Percentiles rank a stretch among this genome's conserved stretches.
Evolutionary conservation across 2,113 vertebrate species (phyloP).

Genomic region (Numida meleagris): DNA sequence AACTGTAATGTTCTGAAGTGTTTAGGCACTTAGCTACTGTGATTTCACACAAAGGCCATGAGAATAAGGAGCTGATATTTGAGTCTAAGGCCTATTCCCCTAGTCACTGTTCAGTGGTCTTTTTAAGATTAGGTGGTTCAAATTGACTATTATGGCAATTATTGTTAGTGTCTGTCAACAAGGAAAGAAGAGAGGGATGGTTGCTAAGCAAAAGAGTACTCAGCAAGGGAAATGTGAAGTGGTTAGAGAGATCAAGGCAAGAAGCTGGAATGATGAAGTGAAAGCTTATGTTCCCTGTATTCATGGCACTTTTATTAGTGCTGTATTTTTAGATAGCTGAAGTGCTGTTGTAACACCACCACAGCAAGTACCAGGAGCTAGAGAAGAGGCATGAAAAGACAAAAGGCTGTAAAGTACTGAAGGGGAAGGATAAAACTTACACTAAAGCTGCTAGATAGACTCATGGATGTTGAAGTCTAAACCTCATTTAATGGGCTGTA

Average conservation of each 20-base stretch:
- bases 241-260: conserved; percentile 38
- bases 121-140: neutral
- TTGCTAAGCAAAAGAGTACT: conserved; percentile 21
- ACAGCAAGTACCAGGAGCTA: neutral
- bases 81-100: neutral
- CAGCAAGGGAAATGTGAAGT: neutral
- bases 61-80: neutral
- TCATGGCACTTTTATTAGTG: conserved; percentile 4
- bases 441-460: conserved; percentile 4
- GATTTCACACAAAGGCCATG: neutral
- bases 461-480: neutral
- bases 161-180: neutral
- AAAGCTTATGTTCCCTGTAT: conserved; percentile 29
- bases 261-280: conserved; percentile 25
- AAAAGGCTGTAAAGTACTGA: conserved; percentile 30
- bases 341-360: conserved; percentile 3
- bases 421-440: neutral
- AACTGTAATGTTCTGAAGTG: neutral
- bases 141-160: neutral
- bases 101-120: neutral
- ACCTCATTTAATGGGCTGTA: neutral
- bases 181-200: neutral
- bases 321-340: conserved; percentile 22
- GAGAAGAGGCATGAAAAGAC: conserved; percentile 14
- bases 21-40: neutral